Evolutionary conservation across 2,888 invertebrate species (phyloP), one percentile per base, ranked within the genome.

Genomic region (Nebria brevicollis): DNA sequence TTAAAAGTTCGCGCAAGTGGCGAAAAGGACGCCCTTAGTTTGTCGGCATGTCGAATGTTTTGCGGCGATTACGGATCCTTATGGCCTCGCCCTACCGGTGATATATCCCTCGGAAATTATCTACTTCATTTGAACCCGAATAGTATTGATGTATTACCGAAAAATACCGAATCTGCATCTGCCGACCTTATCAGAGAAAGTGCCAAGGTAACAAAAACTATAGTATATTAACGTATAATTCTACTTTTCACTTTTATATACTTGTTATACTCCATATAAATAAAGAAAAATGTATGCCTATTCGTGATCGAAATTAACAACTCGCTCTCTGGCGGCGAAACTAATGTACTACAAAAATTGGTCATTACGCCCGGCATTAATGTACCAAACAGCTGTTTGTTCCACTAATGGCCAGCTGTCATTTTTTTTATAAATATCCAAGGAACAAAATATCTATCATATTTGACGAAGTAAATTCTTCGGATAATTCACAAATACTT

Each of bases 1-100:
- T 87, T 90, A 83, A 93, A 93, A 86, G 84, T 83, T 20, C 84
- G 85, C 41, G 85, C 88, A 6, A 85, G 85, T 2, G 84, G 85
- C 2, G 84, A 73, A 66, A 81, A 83, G 87, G 84, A 84, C 0
- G 90, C 91, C 0, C 87, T 92, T 54, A 91, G 91, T 84, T 86
- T 94, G 82, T 90, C 91, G 83, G 92, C 92, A 42, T 94, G 94
- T 88, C 92, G 93, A 86, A 88, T 94, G 88, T 92, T 92, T 86
- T 94, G 94, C 85, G 91, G 91, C 42, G 90, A 92, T 43, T 89
- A 90, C 76, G 93, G 92, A 87, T 89, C 91, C 0, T 85, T 94
- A 1, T 94, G 94, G 94, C 94, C 93, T 0, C 90, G 88, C 84
- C 94, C 94, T 0, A 93, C 93, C 0, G 93, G 93, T 0, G 88